Evolutionary conservation across 2,113 vertebrate species (phyloP), one percentile per base, ranked within the genome.

Genomic region (Nestor notabilis): DNA sequence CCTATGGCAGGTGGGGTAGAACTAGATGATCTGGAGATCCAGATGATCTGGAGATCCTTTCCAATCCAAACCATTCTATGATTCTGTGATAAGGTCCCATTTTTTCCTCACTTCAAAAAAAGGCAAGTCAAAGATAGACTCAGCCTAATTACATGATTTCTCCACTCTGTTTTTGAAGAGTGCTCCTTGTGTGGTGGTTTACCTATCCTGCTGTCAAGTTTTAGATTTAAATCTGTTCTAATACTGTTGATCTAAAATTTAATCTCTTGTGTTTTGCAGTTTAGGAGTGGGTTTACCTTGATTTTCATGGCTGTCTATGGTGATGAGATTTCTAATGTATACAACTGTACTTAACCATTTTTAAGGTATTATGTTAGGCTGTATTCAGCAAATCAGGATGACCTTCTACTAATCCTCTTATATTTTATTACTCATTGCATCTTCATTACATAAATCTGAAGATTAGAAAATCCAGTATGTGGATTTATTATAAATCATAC

Each of bases 381-480:
- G 52, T 82, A 64, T 87, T 94, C 69, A 70, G 82, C 69, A 91
- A 90, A 76, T 83, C 56, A 70, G 91, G 61, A 89, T 92, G 68
- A 96, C 89, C 87, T 94, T 93, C 72, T 81, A 27, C 65, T 97
- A 95, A 97, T 97, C 92, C 68, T 90, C 82, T 95, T 90, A 78
- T 1, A 49, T 71, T 94, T 92, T 93, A 63, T 94, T 95, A 87
- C 72, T 96, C 83, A 70, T 64, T 96, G 75, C 90, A 87, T 95
- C 81, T 93, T 79, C 75, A 83, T 97, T 97, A 90, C 53, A 72
- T 93, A 86, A 91, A 92, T 74, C 77, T 92, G 78, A 72, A 94
- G 78, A 95, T 96, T 68, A 96, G 87, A 95, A 96, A 90, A 47
- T 53, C 35, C 70, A 88, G 55, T 58, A 17, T 29, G 18, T 83